Base-by-base conservation (phyloP, 2,113 vertebrate species). In the Neomonachus schauinslandi region DNA sequence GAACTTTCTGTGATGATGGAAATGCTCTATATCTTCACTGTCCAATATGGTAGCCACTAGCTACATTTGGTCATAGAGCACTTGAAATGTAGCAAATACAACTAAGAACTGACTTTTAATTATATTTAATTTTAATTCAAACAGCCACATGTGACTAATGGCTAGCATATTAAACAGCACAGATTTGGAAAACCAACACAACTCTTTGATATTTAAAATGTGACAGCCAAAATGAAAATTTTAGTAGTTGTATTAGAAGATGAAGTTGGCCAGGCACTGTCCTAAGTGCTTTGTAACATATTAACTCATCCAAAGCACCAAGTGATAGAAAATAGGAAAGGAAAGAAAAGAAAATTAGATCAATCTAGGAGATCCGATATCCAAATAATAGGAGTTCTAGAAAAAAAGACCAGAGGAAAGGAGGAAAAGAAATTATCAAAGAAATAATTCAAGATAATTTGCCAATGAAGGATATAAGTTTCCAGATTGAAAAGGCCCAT, bases 81-180 rank as follows among this genome's bases (percentile, higher is more conserved):
- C 15, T 67, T 42, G 63, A 82, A 46, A 82, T 89, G 53, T 46
- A 16, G 51, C 51, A 83, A 88, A 57, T 49, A 36, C 28, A 94
- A 67, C 31, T 49, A 77, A 77, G 51, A 88, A 71, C 26, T 61
- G 39, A 91, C 59, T 53, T 95, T 77, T 63, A 59, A 63, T 61
- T 82, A 77, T 26, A 81, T 51, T 87, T 91, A 46, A 74, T 88
- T 89, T 93, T 89, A 83, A 59, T 77, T 49, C 21, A 84, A 71
- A 83, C 21, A 65, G 53, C 53, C 26, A 72, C 24, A 81, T 6
- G 28, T 86, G 49, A 72, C 46, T 72, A 90, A 81, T 11, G 7
- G 15, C 42, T 67, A 86, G 21, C 81, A 93, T n/a, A 26, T 10
- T 42, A 12, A 24, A 76, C 9, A 94, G 9, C 31, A 76, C 21